Conservation (phyloP, 1,140 invertebrate species). For the Acromyrmex echinatior region DNA sequence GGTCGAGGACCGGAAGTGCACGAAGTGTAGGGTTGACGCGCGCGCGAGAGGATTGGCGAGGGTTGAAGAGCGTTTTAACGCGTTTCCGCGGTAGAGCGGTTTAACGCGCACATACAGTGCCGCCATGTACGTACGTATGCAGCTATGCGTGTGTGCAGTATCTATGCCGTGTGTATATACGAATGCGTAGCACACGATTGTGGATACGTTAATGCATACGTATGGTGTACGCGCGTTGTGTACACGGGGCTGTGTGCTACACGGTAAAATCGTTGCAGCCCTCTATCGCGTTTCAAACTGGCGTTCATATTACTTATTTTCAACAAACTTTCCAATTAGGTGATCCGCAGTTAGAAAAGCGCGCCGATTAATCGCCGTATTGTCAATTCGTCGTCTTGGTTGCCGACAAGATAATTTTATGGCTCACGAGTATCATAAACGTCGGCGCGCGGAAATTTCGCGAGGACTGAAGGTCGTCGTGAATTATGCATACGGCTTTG, state of each 20-base stretch:
- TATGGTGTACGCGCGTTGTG: background rate
- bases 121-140: background rate
- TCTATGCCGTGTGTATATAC: slow-evolving; percentile 12
- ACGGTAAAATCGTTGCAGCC: slow-evolving; percentile 45
- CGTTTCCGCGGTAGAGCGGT: slow-evolving; percentile 76
- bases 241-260: background rate
- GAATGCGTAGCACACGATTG: background rate
- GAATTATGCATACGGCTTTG: slow-evolving; percentile 15
- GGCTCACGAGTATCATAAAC: background rate
- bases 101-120: slow-evolving; percentile 69
- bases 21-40: slow-evolving; percentile 69
- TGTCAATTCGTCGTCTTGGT: slow-evolving; percentile 15
- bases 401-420: slow-evolving; percentile 12
- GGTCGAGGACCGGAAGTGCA: slow-evolving; percentile 76
- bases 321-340: slow-evolving; percentile 40
- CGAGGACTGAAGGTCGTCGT: background rate
- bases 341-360: background rate
- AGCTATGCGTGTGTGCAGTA: background rate
- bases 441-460: background rate
- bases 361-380: slow-evolving; percentile 37
- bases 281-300: slow-evolving; percentile 43
- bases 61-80: slow-evolving; percentile 74
- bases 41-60: slow-evolving; percentile 23
- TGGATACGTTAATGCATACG: slow-evolving; percentile 51
- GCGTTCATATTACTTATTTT: slow-evolving; percentile 37